Base-by-base conservation (phyloP, 2,888 invertebrate species). In the Catocala fraxini region DNA sequence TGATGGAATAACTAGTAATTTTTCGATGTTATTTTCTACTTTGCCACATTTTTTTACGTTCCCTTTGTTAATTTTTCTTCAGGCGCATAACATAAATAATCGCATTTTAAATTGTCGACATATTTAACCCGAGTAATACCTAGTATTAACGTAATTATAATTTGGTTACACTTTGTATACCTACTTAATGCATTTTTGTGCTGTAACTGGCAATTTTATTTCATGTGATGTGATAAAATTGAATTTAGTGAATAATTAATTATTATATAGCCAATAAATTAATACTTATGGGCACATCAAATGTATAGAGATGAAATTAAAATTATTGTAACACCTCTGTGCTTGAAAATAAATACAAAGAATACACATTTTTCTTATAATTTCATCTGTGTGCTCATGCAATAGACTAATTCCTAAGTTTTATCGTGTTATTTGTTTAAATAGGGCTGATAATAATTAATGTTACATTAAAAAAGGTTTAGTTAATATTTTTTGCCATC, bases 201-300 rank as follows among this genome's bases (percentile, higher is more conserved):
- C 69, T 63, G 53, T 71, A 65, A 73, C 62, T 59, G 59, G 63
- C 71, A 75, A 73, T 78, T 78, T 79, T 77, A 73, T 79, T 79
- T 77, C 69, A 77, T 72, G 51, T 68, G 54, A 71, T 79, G 73
- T 77, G 71, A 79, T 78, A 77, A 75, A 79, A 77, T 79, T 75
- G 66, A 66, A 65, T 68, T 64, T 70, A 75, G 70, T 70, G 56
- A 67, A 60, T 71, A 68, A 65, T 66, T 65, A 59, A 65, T 66
- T 65, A 59, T 59, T 45, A 53, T 71, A 61, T 68, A 75, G 70
- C 68, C 65, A 68, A 73, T 73, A 74, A 73, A 75, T 68, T 73
- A 64, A 65, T 66, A 65, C 46, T 43, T 58, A 48, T 71, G 68
- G 70, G 66, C 69, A 56, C 68, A 70, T 71, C 6, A 5, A 73